A percentile compares a stretch with the other conserved stretches of the same genome.
These are phyloP conservation scores for Lycophotia porphyrea DNA, from an alignment of 2,888 invertebrate species.

Conservation along the genomic window DNA sequence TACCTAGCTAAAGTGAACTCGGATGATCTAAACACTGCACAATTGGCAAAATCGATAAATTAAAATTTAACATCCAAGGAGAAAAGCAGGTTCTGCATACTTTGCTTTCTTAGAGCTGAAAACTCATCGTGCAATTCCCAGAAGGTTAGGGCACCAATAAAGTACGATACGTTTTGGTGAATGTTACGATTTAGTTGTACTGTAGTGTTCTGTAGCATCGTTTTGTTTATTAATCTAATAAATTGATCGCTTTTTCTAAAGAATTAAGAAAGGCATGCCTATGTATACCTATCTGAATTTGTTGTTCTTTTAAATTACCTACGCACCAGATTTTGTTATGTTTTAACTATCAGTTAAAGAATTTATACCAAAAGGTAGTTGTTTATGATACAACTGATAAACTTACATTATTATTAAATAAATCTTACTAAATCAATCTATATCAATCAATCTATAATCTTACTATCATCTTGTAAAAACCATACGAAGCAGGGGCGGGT, in stretches of 20 bases:
- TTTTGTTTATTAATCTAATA: neutral
- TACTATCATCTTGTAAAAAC: neutral
- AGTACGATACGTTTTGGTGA: neutral
- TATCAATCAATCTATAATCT: no score
- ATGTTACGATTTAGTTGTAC: neutral
- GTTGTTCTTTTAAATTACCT: neutral
- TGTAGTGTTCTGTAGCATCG: neutral
- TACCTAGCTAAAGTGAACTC: neutral
- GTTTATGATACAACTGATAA: neutral
- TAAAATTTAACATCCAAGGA: neutral
- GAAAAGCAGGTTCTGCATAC: slow-evolving; percentile 7
- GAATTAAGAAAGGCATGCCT: neutral
- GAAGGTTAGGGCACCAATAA: neutral
- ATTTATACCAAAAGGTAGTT: neutral
- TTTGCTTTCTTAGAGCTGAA: slow-evolving; percentile 17
- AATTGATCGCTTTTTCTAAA: neutral
- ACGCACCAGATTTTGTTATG: neutral
- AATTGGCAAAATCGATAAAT: slow-evolving; percentile 13
- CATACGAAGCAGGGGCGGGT: neutral
- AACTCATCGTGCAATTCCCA: slow-evolving; percentile 3
- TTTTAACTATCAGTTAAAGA: neutral
- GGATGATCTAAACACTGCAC: neutral
- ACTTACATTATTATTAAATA: neutral
- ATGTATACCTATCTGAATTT: neutral
- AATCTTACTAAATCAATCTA: no score